These are phyloP conservation scores for Cariama cristata DNA, from an alignment of 2,113 vertebrate species.

Conservation along the genomic window DNA sequence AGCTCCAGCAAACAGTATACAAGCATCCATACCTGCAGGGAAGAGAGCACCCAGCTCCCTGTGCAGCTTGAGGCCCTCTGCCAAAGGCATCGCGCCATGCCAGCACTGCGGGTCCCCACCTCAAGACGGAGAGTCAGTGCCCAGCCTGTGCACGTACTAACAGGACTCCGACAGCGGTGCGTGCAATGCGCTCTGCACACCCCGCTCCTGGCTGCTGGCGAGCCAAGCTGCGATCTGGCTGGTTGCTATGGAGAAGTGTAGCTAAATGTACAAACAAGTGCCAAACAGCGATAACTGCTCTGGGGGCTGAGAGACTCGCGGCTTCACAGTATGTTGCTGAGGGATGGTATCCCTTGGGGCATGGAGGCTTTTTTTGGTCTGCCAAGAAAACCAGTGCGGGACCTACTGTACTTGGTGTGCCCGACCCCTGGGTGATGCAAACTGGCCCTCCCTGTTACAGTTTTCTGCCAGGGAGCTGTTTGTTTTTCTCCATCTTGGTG, in stretches of 20 bases:
- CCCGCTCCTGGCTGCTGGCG: neutral
- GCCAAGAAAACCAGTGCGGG: neutral
- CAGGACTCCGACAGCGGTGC: neutral
- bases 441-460: neutral
- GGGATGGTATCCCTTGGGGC: neutral
- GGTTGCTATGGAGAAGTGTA: constrained; percentile 52
- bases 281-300: neutral
- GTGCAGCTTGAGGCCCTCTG: neutral
- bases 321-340: neutral
- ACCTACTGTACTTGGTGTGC: neutral
- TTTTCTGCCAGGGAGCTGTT: neutral
- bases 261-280: constrained; percentile 32
- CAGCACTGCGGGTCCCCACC: neutral
- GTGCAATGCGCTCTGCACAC: neutral
- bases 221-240: neutral
- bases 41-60: neutral
- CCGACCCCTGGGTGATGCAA: neutral
- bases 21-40: neutral
- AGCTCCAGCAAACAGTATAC: neutral
- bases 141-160: neutral
- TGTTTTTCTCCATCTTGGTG: neutral
- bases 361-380: neutral
- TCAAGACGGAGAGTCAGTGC: neutral
- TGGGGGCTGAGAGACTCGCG: neutral
- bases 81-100: fast-evolving